A percentile compares a stretch with the other conserved stretches of the same genome.
These are phyloP conservation scores for Lobophora halterata DNA, from an alignment of 2,888 invertebrate genomes.

Conservation along the genomic window DNA sequence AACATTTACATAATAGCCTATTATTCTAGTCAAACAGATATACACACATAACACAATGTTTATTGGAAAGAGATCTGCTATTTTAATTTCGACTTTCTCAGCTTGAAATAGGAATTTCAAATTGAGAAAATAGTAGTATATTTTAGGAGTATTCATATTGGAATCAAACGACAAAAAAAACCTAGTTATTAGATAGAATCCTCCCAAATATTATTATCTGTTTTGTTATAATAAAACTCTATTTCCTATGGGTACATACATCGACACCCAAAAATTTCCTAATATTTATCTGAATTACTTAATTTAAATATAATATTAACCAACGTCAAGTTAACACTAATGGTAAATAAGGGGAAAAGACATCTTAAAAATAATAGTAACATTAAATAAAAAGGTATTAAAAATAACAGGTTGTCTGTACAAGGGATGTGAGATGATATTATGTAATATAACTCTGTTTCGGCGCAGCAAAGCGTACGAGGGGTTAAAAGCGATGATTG, in stretches of 20 bases:
- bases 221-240: slow-evolving; percentile 14
- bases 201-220: slow-evolving; percentile 9
- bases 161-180: too few species aligned
- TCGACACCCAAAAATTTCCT: slow-evolving; percentile 23
- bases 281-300: slow-evolving; percentile 31
- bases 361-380: slow-evolving; percentile 75
- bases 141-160: too few species aligned
- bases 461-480: slow-evolving; percentile 7
- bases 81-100: slow-evolving; percentile 22
- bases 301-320: slow-evolving; percentile 61
- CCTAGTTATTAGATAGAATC: too few species aligned
- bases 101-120: slow-evolving; percentile 15
- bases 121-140: slow-evolving; percentile 5
- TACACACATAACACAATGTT: slow-evolving; percentile 64
- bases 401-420: slow-evolving; percentile 35
- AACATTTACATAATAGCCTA: slow-evolving; percentile 75
- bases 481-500: too few species aligned
- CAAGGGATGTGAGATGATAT: not conserved
- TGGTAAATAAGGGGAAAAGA: slow-evolving; percentile 64
- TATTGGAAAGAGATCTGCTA: slow-evolving; percentile 58
- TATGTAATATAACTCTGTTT: slow-evolving; percentile 1
- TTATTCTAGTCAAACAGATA: slow-evolving; percentile 72
- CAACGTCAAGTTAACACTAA: slow-evolving; percentile 68
- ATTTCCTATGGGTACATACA: slow-evolving; percentile 18
- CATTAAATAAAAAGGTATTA: slow-evolving; percentile 60